Conservation (phyloP, 2,888 invertebrate species). For the Orthonevra nobilis region DNA sequence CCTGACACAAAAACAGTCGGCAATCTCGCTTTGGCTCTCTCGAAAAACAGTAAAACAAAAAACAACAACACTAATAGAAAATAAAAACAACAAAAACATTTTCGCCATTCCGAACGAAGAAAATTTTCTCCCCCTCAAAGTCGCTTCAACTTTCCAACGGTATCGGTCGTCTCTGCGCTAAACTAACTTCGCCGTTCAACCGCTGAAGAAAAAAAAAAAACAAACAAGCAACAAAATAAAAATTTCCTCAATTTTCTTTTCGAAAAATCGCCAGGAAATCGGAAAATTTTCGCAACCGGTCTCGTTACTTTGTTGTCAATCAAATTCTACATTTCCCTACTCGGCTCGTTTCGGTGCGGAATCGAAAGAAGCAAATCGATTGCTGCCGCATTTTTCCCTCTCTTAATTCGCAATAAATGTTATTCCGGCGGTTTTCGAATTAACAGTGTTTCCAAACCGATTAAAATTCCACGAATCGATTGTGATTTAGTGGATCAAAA, state of each 20-base stretch:
- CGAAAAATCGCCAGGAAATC: neutral
- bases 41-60: no score
- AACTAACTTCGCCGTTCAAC: conserved; percentile 9
- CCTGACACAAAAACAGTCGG: conserved; percentile 11
- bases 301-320: neutral
- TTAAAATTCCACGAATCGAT: conserved; percentile 34
- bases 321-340: conserved; percentile 5
- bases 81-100: conserved; percentile 28
- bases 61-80: no score
- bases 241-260: neutral
- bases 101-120: conserved; percentile 41
- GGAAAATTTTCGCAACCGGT: conserved; percentile 3
- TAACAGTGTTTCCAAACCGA: conserved; percentile 22
- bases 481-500: conserved; percentile 42
- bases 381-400: conserved; percentile 17
- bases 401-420: no score
- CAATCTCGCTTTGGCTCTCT: neutral
- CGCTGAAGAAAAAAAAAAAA: conserved; percentile 14
- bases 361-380: conserved; percentile 34
- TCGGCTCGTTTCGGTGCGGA: no score
- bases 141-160: conserved; percentile 54
- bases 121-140: conserved; percentile 50
- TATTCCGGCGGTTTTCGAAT: conserved; percentile 16
- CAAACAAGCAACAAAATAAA: no score
- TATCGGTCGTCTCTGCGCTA: conserved; percentile 48